Evolutionary conservation across 1,140 invertebrate species (phyloP).

Genomic region (Diorhabda carinulata): DNA sequence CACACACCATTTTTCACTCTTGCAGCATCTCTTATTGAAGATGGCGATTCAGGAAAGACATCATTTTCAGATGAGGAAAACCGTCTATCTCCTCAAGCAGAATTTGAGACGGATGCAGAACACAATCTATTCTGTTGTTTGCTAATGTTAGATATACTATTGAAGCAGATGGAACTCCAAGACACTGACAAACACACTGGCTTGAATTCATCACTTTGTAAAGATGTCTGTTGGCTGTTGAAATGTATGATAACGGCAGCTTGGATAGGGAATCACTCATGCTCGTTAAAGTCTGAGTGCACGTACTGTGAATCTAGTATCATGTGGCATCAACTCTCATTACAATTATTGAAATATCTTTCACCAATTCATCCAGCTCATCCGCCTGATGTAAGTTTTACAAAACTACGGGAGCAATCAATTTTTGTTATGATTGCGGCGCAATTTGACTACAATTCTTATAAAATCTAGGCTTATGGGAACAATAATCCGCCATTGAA

Average conservation of each 20-base stretch:
- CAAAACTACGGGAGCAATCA: too few species aligned
- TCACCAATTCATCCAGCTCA: constrained; percentile 69
- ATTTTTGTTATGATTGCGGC: too few species aligned
- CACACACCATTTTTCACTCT: constrained; percentile 18
- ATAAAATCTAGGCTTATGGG: too few species aligned
- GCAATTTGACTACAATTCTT: too few species aligned
- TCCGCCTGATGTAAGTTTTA: constrained; percentile 68
- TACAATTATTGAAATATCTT: constrained; percentile 75
- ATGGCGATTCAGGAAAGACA: constrained; percentile 62
- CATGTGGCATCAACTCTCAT: constrained; percentile 88
- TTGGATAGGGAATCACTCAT: constrained; percentile 72
- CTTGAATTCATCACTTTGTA: constrained; percentile 70
- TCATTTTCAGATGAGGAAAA: constrained; percentile 70
- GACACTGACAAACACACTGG: constrained; percentile 80
- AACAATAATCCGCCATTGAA: too few species aligned
- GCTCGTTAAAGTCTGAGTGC: constrained; percentile 68
- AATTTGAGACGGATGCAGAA: constrained; percentile 63
- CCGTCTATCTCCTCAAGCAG: constrained; percentile 55
- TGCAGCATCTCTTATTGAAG: constrained; percentile 61
- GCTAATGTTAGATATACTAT: constrained; percentile 90
- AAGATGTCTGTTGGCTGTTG: constrained; percentile 73
- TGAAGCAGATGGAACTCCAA: constrained; percentile 96
- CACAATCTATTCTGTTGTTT: constrained; percentile 89
- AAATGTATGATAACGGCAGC: constrained; percentile 76
- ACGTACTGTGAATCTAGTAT: constrained; percentile 87